These are phyloP conservation scores for Microtus ochrogaster DNA, from an alignment of 2,113 vertebrate species.

Conservation along the genomic window DNA sequence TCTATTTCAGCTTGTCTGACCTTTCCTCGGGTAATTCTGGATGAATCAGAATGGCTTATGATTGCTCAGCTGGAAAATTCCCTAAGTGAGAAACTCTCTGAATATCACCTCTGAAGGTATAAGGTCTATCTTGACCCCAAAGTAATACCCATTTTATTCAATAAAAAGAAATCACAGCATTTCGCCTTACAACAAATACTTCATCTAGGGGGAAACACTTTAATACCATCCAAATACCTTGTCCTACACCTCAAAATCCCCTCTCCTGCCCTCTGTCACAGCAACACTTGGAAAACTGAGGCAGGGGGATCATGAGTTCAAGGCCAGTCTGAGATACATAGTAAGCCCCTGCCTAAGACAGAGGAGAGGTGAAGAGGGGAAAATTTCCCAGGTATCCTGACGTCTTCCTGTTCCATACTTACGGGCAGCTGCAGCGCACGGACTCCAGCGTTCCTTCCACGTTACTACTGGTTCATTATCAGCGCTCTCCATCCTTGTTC, in stretches of 20 bases:
- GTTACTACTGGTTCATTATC: not conserved
- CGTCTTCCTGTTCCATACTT: not conserved
- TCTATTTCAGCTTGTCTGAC: not conserved
- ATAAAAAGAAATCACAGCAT: not conserved
- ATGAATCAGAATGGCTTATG: not conserved
- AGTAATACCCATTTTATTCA: not conserved
- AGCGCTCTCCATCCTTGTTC: not conserved
- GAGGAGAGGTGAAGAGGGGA: not conserved
- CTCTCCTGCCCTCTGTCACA: not conserved
- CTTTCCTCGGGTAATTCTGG: not conserved
- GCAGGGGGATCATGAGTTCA: not conserved
- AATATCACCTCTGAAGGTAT: not conserved
- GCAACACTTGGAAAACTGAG: not conserved
- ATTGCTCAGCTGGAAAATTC: not conserved
- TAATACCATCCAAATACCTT: not conserved
- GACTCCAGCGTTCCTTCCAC: not conserved
- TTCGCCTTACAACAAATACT: constrained; percentile 26
- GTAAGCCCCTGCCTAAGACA: not conserved
- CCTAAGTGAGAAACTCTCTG: not conserved
- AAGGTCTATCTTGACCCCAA: not conserved
- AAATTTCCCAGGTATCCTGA: not conserved
- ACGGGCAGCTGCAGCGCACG: fast-evolving
- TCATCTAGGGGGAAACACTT: not conserved
- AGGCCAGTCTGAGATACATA: not conserved
- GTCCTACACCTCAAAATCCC: not conserved